Evolutionary conservation across 2,113 vertebrate genomes (phyloP), one percentile per base, ranked within the genome.

Genomic region (Steatornis caripensis): DNA sequence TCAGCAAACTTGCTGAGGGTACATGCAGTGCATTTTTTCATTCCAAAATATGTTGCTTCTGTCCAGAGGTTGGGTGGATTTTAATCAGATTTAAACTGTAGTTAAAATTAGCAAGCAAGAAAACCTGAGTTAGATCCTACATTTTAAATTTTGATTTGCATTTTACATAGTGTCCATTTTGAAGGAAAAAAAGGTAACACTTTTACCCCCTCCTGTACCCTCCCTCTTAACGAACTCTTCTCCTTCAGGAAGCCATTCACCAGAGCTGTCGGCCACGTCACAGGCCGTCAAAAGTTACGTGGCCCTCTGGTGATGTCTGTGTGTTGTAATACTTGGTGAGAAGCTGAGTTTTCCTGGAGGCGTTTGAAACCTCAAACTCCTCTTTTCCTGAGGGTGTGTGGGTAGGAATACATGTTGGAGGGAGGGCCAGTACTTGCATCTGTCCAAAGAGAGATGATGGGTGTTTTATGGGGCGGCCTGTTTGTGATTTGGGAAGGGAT

Each of bases 111-210:
- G 16, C 29, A 87, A 78, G 36, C 18, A 82, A 43, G n/a, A 74
- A 84, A 89, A 49, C 46, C 54, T 87, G 43, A 89, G 87, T 93
- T 82, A 68, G 32, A 64, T 71, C 15, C 71, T 64, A 46, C 6
- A 17, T 79, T 94, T 87, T 94, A 15, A 84, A 91, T n/a, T 87
- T 60, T 37, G 8, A 64, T 94, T 60, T 55, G 18, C 30, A 60
- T 75, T 87, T 93, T 82, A 60, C 29, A 37, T 55, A 27, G 34
- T 29, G 19, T 49, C 17, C 84, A 4, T 78, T 62, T 78, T 61
- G 36, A 72, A 26, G 9, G 12, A 36, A 71, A 37, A 62, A 45
- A 15, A 34, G 9, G 6, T 19, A 49, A 18, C 4, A n/a, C n/a
- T n/a, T n/a, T n/a, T 9, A 11, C 4, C 11, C 34, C 9, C 2